A percentile compares a stretch with the other conserved stretches of the same genome.
Conservation (phyloP, 2,888 invertebrate species). For the Ganaspis brasiliensis region DNA sequence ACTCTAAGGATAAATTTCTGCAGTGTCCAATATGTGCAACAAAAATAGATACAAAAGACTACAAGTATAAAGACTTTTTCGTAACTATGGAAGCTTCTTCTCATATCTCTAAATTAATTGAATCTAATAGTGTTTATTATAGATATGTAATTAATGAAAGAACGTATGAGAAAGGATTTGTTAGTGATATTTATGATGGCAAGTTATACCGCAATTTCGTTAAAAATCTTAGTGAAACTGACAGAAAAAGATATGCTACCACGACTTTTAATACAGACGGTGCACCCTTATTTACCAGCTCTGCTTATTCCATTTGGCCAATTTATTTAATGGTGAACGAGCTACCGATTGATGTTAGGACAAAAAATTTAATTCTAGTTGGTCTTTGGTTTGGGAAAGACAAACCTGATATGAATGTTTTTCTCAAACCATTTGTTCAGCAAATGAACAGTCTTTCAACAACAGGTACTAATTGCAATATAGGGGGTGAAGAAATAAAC, state of each 20-base stretch:
- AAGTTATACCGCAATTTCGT: constrained; percentile 48
- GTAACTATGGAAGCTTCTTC: constrained; percentile 43
- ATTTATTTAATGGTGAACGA: neutral
- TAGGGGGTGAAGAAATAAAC: neutral
- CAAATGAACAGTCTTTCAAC: neutral
- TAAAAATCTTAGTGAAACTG: neutral
- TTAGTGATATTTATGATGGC: constrained; percentile 54
- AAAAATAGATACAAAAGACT: constrained; percentile 20
- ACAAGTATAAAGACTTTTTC: constrained; percentile 45
- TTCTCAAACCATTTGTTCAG: constrained; percentile 1
- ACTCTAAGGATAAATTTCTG: no score
- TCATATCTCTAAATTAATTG: constrained; percentile 34
- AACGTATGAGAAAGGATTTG: constrained; percentile 19
- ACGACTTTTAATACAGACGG: neutral
- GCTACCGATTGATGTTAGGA: neutral
- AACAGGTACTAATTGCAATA: neutral
- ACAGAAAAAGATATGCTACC: neutral
- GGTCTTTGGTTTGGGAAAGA: constrained; percentile 5
- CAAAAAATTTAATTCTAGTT: neutral
- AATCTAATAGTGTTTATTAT: constrained; percentile 43
- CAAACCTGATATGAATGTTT: neutral
- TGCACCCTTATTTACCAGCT: neutral
- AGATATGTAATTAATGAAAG: constrained; percentile 42
- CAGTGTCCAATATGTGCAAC: constrained; percentile 40
- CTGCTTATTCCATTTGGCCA: neutral